Evolutionary conservation across 1,140 invertebrate species (phyloP).

Genomic region (Hyles euphorbiae): DNA sequence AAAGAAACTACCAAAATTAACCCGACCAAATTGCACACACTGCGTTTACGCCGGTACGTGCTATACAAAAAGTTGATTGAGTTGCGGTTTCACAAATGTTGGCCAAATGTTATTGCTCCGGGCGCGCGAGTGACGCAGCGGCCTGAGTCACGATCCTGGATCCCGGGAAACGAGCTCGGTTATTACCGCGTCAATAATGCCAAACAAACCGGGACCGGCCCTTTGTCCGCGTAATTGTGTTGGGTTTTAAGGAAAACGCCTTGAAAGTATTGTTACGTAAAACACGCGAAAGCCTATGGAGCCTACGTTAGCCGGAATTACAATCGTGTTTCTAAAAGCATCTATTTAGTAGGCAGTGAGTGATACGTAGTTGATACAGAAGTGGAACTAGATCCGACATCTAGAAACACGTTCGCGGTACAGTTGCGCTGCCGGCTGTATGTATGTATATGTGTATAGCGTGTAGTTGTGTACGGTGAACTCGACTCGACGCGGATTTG

Average conservation of each 20-base stretch:
- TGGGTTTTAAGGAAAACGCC: constrained; percentile 9
- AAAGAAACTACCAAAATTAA: constrained; percentile 15
- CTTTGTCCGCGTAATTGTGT: constrained; percentile 25
- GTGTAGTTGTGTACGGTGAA: constrained; percentile 14
- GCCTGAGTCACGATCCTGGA: constrained; percentile 29
- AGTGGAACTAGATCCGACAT: too few species aligned
- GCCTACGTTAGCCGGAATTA: too few species aligned
- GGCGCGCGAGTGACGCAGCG: constrained; percentile 25
- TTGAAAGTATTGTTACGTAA: background rate
- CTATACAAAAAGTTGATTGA: constrained; percentile 21
- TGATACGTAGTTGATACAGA: too few species aligned
- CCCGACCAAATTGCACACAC: constrained; percentile 16
- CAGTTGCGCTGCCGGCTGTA: too few species aligned
- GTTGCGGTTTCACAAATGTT: constrained; percentile 23
- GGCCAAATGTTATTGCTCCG: constrained; percentile 26
- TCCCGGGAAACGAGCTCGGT: constrained; percentile 25
- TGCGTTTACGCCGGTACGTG: background rate
- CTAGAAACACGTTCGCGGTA: too few species aligned
- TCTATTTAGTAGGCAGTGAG: background rate
- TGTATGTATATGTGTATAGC: too few species aligned
- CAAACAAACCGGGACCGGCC: constrained; percentile 3
- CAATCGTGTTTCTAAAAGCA: too few species aligned
- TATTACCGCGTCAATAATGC: constrained; percentile 26
- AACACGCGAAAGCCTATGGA: too few species aligned
- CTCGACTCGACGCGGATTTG: constrained; percentile 54